Conservation (phyloP, 2,888 invertebrate species). For the Lutraria lutraria region DNA sequence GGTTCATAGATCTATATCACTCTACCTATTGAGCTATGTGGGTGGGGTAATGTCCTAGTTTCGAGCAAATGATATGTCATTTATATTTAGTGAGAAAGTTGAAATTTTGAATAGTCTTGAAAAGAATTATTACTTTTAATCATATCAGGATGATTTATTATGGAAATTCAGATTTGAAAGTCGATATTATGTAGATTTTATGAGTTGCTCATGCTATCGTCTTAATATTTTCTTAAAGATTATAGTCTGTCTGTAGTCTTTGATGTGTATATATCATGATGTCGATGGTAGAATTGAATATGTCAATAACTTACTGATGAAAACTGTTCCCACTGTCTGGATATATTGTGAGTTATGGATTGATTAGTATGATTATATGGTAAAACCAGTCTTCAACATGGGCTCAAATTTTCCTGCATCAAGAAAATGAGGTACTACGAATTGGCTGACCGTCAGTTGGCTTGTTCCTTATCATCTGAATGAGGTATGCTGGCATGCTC, state of each 20-base stretch:
- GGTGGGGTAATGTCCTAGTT: too few relatives aligned
- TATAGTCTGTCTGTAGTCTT: neutral
- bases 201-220: neutral
- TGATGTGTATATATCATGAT: neutral
- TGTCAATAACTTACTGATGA: neutral
- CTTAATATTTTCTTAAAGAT: neutral
- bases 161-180: neutral
- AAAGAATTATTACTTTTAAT: too few relatives aligned
- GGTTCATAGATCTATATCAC: too few relatives aligned
- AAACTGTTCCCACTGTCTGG: neutral
- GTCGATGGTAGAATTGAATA: neutral
- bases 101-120: too few relatives aligned
- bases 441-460: too few relatives aligned
- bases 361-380: neutral
- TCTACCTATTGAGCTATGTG: too few relatives aligned
- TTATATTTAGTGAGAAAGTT: too few relatives aligned
- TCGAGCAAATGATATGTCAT: too few relatives aligned
- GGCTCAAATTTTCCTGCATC: neutral
- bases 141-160: too few relatives aligned
- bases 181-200: too few relatives aligned
- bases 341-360: slow-evolving; percentile 9
- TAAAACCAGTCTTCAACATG: neutral
- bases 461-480: too few relatives aligned
- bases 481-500: too few relatives aligned
- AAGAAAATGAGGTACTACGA: neutral